Percentiles rank a stretch among this genome's conserved stretches.
Conservation (phyloP, 2,797 vertebrate species). For the Falco rusticolus region DNA sequence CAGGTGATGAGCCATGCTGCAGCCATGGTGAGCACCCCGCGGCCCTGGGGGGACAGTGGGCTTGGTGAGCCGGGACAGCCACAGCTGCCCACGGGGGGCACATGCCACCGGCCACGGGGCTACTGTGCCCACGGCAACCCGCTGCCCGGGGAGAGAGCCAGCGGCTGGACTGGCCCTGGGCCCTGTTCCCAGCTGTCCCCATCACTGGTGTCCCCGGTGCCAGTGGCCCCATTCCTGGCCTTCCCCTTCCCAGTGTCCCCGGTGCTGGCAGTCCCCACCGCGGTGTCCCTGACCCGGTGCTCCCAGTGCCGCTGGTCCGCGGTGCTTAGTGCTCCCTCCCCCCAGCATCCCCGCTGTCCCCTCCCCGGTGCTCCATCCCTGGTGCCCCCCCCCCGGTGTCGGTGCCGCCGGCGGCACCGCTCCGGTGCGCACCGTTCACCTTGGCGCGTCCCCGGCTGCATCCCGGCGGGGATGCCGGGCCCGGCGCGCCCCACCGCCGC, state of each 20-base stretch:
- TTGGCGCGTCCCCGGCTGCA: constrained; percentile 28
- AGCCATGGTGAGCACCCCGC: not conserved
- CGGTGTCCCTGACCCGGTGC: not conserved
- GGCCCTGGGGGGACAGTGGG: not conserved
- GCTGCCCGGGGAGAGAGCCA: not conserved
- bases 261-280: not conserved
- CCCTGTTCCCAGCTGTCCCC: not conserved
- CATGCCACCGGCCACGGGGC: fast-evolving
- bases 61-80: not conserved
- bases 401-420: not conserved
- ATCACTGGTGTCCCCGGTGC: not conserved
- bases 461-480: not conserved
- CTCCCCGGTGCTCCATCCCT: not conserved
- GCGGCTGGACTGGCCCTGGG: not conserved
- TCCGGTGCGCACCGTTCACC: constrained; percentile 24
- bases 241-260: not conserved
- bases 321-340: not conserved
- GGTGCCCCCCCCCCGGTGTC: not conserved
- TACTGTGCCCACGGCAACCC: not conserved
- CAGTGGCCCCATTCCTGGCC: not conserved
- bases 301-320: not conserved
- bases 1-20: constrained; percentile 20
- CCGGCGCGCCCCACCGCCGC: not conserved
- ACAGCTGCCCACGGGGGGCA: not conserved
- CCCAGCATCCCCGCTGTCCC: not conserved